phyloP scores from a whole-genome alignment of 2,113 vertebrate genomes.

The Coryphaenoides rupestris region DNA sequence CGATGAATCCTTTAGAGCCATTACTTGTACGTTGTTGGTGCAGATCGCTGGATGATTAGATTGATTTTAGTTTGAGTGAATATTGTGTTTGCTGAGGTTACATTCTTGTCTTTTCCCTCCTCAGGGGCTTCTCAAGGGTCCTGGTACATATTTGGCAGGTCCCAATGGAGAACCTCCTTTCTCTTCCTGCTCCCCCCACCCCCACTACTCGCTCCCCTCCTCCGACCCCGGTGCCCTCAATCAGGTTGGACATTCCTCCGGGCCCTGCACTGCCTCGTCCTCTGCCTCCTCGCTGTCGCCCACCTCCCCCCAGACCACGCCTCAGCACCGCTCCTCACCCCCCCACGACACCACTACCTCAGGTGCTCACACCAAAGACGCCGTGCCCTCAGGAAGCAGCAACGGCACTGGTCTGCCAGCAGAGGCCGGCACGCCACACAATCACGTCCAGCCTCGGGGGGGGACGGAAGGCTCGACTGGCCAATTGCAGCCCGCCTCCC shows the following conservation, averaged over 20 bases:
- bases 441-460: conserved; percentile 97
- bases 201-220: conserved; percentile 81
- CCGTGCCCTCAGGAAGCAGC: conserved; percentile 89
- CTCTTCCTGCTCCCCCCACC: conserved; percentile 89
- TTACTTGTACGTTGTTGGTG: too few species aligned
- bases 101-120: conserved; percentile 37
- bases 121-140: conserved; percentile 98
- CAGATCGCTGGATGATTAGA: too few species aligned
- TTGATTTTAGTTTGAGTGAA: too few species aligned
- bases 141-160: conserved; percentile 97
- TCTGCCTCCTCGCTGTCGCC: conserved; percentile 78
- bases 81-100: background rate
- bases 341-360: conserved; percentile 97
- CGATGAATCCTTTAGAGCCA: background rate
- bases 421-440: conserved; percentile 83
- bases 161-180: conserved; percentile 96
- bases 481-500: conserved; percentile 85
- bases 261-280: conserved; percentile 86
- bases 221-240: conserved; percentile 89
- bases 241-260: conserved; percentile 93
- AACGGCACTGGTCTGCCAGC: conserved; percentile 66
- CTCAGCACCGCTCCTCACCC: conserved; percentile 94
- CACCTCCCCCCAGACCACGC: conserved; percentile 91
- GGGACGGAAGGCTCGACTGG: conserved; percentile 70
- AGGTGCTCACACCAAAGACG: conserved; percentile 99